Evolutionary conservation across 2,888 invertebrate genomes (phyloP).

Genomic region (Eristalis tenax): DNA sequence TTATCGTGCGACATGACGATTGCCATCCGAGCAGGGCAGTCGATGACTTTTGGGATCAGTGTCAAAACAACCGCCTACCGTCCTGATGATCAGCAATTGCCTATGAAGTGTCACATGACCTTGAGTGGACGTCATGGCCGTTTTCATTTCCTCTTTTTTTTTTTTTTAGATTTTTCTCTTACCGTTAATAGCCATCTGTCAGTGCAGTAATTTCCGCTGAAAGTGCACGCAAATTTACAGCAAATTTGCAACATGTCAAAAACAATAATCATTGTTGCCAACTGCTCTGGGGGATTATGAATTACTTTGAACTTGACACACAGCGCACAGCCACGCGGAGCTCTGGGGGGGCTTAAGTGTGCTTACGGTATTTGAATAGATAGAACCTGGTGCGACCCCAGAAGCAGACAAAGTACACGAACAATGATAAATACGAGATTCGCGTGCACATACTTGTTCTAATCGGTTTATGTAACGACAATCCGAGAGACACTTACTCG

Average conservation of each 20-base stretch:
- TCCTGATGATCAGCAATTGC: too few species aligned
- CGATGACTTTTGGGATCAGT: slow-evolving; percentile 27
- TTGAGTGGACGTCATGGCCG: background rate
- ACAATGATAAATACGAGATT: background rate
- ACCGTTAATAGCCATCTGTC: background rate
- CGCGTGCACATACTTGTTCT: slow-evolving; percentile 34
- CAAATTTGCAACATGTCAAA: too few species aligned
- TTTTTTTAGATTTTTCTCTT: background rate
- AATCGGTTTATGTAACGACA: slow-evolving; percentile 32
- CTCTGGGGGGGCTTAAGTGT: slow-evolving; percentile 5
- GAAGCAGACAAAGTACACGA: too few species aligned
- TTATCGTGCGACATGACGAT: background rate
- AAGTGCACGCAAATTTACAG: too few species aligned
- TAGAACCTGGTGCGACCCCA: background rate
- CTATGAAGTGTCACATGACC: background rate
- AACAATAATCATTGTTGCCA: slow-evolving; percentile 7
- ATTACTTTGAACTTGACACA: slow-evolving; percentile 64
- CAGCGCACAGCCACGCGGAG: background rate
- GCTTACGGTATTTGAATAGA: background rate
- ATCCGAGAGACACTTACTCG: background rate
- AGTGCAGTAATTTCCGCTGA: background rate
- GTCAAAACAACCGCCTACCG: too few species aligned
- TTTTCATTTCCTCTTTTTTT: background rate
- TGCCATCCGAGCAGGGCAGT: slow-evolving; percentile 25
- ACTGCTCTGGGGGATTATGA: slow-evolving; percentile 2